These are phyloP conservation scores for Andrena cerasifolii DNA, from an alignment of 1,140 invertebrate genomes.

Conservation along the genomic window DNA sequence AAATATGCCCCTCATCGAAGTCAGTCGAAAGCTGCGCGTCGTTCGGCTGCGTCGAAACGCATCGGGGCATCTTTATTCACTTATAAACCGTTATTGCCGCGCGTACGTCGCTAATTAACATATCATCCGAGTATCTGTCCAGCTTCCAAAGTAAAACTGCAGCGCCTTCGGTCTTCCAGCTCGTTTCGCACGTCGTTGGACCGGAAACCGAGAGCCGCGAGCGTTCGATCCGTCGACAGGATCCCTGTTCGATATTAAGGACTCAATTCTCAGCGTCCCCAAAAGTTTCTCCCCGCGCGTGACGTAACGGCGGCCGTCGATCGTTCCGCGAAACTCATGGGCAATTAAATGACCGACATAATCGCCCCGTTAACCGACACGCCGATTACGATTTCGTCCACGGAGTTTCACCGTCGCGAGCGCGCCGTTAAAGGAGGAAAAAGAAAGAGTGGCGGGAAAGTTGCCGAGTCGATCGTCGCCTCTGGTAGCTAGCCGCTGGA, in stretches of 20 bases:
- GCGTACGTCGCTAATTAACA: conserved; percentile 26
- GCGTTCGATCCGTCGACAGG: too few species aligned
- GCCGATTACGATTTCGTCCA: not conserved
- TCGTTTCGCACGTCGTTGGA: not conserved
- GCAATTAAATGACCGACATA: conserved; percentile 22
- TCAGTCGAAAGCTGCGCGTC: not conserved
- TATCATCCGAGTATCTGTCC: not conserved
- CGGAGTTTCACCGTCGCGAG: conserved; percentile 18
- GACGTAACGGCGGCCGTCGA: too few species aligned
- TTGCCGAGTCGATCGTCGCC: not conserved
- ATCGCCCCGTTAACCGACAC: not conserved
- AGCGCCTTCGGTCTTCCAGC: not conserved
- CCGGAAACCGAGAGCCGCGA: not conserved
- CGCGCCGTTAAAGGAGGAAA: not conserved
- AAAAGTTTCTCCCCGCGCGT: conserved; percentile 27
- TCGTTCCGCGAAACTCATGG: too few species aligned
- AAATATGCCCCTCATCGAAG: too few species aligned
- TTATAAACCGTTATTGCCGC: not conserved
- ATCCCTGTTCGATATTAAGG: not conserved
- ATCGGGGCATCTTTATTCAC: not conserved
- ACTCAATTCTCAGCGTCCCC: not conserved
- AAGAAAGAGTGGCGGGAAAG: conserved; percentile 11
- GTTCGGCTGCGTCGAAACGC: not conserved
- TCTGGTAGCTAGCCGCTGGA: not conserved
- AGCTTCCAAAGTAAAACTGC: not conserved